phyloP scores from a whole-genome alignment of 2,797 vertebrate genomes.

The Cuculus canorus region DNA sequence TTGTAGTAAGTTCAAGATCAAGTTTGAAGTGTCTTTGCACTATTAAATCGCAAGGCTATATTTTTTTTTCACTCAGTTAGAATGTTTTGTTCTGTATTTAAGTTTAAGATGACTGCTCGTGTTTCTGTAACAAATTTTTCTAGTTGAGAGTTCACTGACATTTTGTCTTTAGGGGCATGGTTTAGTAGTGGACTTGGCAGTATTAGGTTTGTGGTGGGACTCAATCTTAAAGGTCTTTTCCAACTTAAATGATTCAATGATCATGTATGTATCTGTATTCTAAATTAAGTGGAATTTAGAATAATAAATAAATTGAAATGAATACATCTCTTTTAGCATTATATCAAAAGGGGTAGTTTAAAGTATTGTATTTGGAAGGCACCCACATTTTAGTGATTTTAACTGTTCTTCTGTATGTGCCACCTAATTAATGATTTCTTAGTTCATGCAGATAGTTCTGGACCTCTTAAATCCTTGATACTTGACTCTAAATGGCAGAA shows the following conservation, averaged over 20 bases:
- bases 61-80: neutral
- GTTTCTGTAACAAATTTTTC: neutral
- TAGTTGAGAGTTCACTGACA: neutral
- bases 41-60: neutral
- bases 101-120: neutral
- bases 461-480: neutral
- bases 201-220: too few relatives aligned
- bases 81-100: neutral
- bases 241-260: neutral
- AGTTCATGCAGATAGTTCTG: neutral
- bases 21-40: neutral
- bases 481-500: neutral
- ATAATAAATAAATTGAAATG: neutral
- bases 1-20: neutral
- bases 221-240: too few relatives aligned
- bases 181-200: neutral
- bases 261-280: neutral
- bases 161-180: neutral
- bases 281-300: neutral
- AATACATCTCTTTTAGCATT: neutral
- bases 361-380: neutral
- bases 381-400: neutral
- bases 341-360: neutral
- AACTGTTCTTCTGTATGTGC: neutral
- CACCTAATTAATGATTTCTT: neutral